A percentile compares a stretch with the other conserved stretches of the same genome.
Conservation (phyloP, 2,888 invertebrate species). For the Chloroclystis v-ata region DNA sequence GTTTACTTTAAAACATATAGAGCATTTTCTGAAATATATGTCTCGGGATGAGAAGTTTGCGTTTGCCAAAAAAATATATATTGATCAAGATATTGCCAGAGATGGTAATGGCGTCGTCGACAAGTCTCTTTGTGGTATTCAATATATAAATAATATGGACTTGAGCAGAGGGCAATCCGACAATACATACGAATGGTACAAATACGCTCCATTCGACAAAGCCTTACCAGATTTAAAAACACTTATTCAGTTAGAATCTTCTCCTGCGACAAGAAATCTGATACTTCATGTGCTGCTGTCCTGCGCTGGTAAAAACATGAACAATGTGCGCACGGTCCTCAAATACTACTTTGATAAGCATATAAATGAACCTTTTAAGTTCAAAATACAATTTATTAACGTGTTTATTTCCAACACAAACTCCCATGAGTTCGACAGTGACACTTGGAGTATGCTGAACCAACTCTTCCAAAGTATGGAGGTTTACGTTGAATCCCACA, state of each 20-base stretch:
- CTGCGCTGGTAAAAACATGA: slow-evolving; percentile 39
- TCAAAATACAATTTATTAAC: slow-evolving; percentile 51
- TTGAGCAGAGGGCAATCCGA: neutral
- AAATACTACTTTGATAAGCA: slow-evolving; percentile 52
- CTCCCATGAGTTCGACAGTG: slow-evolving; percentile 38
- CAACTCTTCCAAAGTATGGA: slow-evolving; percentile 58
- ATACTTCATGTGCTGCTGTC: slow-evolving; percentile 47
- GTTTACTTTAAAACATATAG: slow-evolving; percentile 38
- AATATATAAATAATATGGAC: too few relatives aligned
- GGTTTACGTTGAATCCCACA: slow-evolving; percentile 50
- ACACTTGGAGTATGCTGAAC: slow-evolving; percentile 51
- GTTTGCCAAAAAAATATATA: slow-evolving; percentile 47
- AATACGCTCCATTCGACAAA: slow-evolving; percentile 44
- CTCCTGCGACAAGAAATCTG: slow-evolving; percentile 40
- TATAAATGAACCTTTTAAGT: slow-evolving; percentile 56
- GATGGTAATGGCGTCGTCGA: neutral
- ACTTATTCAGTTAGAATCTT: slow-evolving; percentile 45
- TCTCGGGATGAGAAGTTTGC: slow-evolving; percentile 45
- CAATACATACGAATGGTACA: slow-evolving; percentile 49
- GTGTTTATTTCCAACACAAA: slow-evolving; percentile 39
- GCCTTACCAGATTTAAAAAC: slow-evolving; percentile 51
- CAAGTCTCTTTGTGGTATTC: too few relatives aligned
- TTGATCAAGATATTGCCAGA: slow-evolving; percentile 34
- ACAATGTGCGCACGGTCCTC: slow-evolving; percentile 42
- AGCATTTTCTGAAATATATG: slow-evolving; percentile 45